These are phyloP conservation scores for Phylloscopus trochiloides DNA, from an alignment of 2,113 vertebrate species.

Conservation along the genomic window DNA sequence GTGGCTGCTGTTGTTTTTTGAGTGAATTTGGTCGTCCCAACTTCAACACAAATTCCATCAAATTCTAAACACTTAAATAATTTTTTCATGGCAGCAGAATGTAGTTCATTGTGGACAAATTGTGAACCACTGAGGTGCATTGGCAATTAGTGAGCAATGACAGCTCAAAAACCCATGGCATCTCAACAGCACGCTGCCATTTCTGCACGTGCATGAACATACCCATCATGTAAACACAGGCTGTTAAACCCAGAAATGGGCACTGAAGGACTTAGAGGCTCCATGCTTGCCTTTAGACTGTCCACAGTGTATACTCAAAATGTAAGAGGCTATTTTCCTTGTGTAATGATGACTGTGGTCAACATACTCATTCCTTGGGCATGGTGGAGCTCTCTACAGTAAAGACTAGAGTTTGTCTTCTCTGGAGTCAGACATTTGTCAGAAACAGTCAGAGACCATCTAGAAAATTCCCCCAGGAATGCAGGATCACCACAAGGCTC, in stretches of 20 bases:
- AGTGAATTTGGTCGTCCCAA: not conserved
- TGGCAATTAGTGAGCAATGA: not conserved
- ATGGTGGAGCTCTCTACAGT: not conserved
- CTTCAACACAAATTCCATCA: not conserved
- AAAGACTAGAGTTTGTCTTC: not conserved
- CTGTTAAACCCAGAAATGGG: not conserved
- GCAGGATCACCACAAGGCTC: not conserved
- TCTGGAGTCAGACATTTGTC: not conserved
- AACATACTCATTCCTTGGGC: not conserved
- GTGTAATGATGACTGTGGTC: not conserved
- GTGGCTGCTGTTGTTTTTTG: not conserved
- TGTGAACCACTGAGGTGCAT: not conserved
- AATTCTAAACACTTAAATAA: not conserved
- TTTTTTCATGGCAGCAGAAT: not conserved
- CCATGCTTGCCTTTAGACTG: not conserved
- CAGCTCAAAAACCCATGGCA: not conserved
- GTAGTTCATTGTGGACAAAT: not conserved
- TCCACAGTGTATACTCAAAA: not conserved
- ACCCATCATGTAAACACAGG: not conserved
- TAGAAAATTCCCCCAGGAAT: not conserved
- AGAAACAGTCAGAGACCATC: not conserved
- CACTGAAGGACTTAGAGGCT: not conserved
- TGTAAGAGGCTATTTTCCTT: not conserved
- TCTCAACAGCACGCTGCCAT: not conserved
- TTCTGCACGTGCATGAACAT: fast-evolving